A percentile compares a stretch with the other conserved stretches of the same genome.
Conservation (phyloP, 2,797 vertebrate genomes). For the Catamblyrhynchus diadema region DNA sequence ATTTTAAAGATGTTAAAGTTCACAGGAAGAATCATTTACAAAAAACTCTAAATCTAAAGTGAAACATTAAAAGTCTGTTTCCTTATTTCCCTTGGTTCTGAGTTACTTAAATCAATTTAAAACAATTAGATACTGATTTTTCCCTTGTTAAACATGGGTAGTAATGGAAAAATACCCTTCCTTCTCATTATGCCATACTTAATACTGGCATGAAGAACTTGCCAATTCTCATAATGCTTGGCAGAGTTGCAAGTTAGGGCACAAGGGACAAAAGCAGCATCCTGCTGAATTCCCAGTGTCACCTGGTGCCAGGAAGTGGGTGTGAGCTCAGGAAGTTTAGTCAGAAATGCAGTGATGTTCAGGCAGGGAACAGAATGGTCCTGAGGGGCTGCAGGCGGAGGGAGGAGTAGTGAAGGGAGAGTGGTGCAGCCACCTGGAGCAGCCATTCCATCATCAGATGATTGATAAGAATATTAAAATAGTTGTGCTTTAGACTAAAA, state of each 20-base stretch:
- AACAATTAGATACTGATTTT: not conserved
- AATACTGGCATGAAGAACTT: not conserved
- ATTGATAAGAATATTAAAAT: not conserved
- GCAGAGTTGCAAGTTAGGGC: not conserved
- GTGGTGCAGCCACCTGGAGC: not conserved
- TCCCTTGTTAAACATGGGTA: accelerated
- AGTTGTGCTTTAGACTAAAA: not conserved
- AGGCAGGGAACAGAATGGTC: not conserved
- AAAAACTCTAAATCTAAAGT: not conserved
- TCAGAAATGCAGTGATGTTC: not conserved
- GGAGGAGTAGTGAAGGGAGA: not conserved
- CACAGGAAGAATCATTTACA: not conserved
- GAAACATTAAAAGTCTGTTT: not conserved
- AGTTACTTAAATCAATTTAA: not conserved
- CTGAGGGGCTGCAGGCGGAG: not conserved
- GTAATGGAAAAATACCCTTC: not conserved
- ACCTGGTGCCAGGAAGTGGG: not conserved
- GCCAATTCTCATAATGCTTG: not conserved
- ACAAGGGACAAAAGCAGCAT: not conserved
- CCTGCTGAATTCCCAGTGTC: not conserved
- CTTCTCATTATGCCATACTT: not conserved
- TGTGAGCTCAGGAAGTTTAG: not conserved
- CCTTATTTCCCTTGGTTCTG: not conserved
- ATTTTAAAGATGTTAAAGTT: not conserved
- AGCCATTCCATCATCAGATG: not conserved